Base-by-base conservation (phyloP, 2,888 invertebrate genomes). In the Aphidius colemani region DNA sequence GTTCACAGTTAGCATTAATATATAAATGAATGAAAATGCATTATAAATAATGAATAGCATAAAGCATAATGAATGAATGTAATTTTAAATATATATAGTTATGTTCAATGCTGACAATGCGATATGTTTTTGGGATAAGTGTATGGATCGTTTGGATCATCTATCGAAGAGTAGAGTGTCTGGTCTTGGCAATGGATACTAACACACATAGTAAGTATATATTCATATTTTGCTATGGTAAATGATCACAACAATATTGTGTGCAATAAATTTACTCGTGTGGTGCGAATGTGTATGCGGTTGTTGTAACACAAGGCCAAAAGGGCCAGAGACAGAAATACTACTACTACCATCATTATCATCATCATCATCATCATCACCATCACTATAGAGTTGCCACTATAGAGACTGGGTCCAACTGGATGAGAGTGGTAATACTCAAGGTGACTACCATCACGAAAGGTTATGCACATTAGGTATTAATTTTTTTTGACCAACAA, bases 11-110 rank as follows among this genome's bases (percentile, higher is more conserved):
- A 41, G 50, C 7, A 48, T 40, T 46, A 60, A 66, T 66, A 57
- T 66, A 64, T 57, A 66, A 67, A 73, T 70, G 67, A 72, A 46
- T 68, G 69, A 67, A 65, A 69, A 63, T 62, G 65, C 67, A 70
- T 75, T 70, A 69, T 70, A 75, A 73, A 74, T 76, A 75, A 74
- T 74, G 75, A 72, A 74, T 71, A 70, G 70, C 63, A 69, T 70
- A 65, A 73, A 67, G 64, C 69, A 70, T 72, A 73, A 72, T 72
- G 70, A 73, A 72, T 74, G 13, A 18, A 18, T 18, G 13, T 74
- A 73, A 77, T 76, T 74, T 74, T 75, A 74, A 69, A 66, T 69
- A 67, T 66, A 66, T 70, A 70, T 69, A 68, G 56, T 55, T 63
- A 58, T 18, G 57, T 63, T 65, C 63, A 63, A 43, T 67, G 65